Evolutionary conservation across 2,888 invertebrate genomes (phyloP), one percentile per base, ranked within the genome.

Genomic region (Griposia aprilina): DNA sequence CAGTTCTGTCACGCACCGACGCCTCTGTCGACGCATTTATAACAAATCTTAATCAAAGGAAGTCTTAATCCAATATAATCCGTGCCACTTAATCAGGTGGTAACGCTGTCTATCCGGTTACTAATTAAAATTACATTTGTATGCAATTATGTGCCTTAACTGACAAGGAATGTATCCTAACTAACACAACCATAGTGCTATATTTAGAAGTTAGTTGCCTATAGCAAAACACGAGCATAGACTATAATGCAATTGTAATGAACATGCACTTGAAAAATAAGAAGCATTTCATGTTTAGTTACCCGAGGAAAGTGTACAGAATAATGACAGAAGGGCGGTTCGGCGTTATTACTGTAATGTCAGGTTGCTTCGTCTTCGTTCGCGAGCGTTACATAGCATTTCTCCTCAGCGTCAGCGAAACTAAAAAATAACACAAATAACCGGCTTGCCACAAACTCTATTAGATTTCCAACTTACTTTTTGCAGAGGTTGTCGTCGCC

Each of bases 381-480:
- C 94, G 93, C 94, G 91, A 94, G 94, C 95, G 94, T 95, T 95
- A 95, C 94, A 93, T 93, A 93, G 95, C 94, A 95, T 94, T 94
- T 95, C 94, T 95, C 94, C 91, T 90, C 92, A 92, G 92, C 92
- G 90, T 93, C 90, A 93, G 93, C 85, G 91, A 94, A 95, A 93
- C 92, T 93, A 95, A 96, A 96, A 95, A 96, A 94, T 93, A 95
- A 95, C 91, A 95, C 93, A 96, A 96, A 95, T 94, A 94, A 94
- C 94, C 93, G 92, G 93, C 94, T 95, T 91, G 95, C 95, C 95
- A 94, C 96, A 96, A 96, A 95, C 94, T 95, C 96, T 95, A 96
- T 96, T 96, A 96, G 95, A 95, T 96, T 96, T 94, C 94, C 94
- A 94, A 94, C 92, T 95, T 93, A 95, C 94, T 96, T 96, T 96